Base-by-base conservation (phyloP, 2,888 invertebrate species). In the Mesorhabditis spiculigera region DNA sequence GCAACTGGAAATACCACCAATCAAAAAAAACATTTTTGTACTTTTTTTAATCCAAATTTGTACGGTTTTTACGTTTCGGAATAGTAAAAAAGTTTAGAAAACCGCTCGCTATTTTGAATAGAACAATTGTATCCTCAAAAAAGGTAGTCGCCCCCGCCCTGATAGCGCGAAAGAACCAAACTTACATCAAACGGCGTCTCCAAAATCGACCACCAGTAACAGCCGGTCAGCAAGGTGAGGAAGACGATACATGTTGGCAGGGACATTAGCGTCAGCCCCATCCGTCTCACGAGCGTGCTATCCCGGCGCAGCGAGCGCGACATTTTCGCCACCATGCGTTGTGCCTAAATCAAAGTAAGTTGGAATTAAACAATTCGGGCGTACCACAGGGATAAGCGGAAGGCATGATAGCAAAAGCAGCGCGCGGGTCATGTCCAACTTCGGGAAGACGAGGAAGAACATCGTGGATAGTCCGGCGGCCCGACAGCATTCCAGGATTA, bases 401-500 rank as follows among this genome's bases (percentile, higher is more conserved):
- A 78, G 71, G 65, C 76, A 75, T 6, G 76, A 72, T 41, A 69
- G 63, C 44, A 76, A 70, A 6, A 75, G 68, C 13, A 75, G 65
- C 43, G 73, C 73, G 62, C 79, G 68, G 13, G 65, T 71, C 45
- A 76, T 58, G 61, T 76, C 75, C 16, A 82, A 66, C 67, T 81
- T 76, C 0, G 80, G 77, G 58, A 82, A 71, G 13, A 77, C 75
- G 63, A 75, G 68, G 70, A 79, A 78, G 3, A 72, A 75, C 67
- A 76, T 73, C 2, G 80, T 61, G 5, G 77, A 75, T 13, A 83
- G 77, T 6, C 82, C 83, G 42, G 78, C 62, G 13, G 80, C 73
- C 6, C 83, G 78, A 10, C 70, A 68, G 1, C 73, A 64, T 70
- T 82, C 82, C 5, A 81, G 71, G n/a, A 80, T 10, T n/a, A 80